Evolutionary conservation across 2,113 vertebrate species (phyloP), one percentile per base, ranked within the genome.

Genomic region (Falcunculus frontatus): DNA sequence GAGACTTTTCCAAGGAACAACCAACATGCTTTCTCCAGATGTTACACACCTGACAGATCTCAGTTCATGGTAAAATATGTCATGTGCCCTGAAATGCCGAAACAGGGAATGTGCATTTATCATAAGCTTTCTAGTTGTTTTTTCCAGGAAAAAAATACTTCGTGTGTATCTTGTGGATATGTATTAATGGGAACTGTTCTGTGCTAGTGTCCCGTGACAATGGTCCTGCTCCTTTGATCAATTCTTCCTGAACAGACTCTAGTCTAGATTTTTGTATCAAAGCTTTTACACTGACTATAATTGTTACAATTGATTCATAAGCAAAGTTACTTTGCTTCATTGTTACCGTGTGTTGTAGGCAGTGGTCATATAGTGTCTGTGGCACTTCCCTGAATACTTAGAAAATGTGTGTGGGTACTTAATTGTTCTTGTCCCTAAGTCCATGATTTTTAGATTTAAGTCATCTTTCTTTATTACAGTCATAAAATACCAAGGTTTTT

Each of bases 1-100:
- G 98, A 99, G 99, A 97, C 98, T 99, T 69, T 99, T 99, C 97
- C 99, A 99, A 98, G 99, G 99, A 74, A 99, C 99, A 68, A 99
- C 99, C 93, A 99, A 96, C 95, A 99, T 99, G 98, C 97, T 99
- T 96, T 98, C 99, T 64, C 97, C 99, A 3, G 99, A 99, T 26
- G 96, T 98, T 69, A 95, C 98, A 18, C 98, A 98, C 79, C 92
- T 99, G 95, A 98, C 99, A 53, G 98, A 99, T 96, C 97, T 98
- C 94, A 96, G 98, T 94, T 98, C 99, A 96, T 99, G 99, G 99
- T 99, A 98, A 98, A 97, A 87, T 94, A 84, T 49, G 77, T 90
- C 50, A 41, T 44, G 7, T 89, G 44, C 55, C 76, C 73, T 84
- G 73, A 87, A 92, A 78, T 68, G 50, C 57, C 14, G 2, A 39